These are phyloP conservation scores for Drosophila kohkoa DNA, from an alignment of 1,140 invertebrate species.

Conservation along the genomic window DNA sequence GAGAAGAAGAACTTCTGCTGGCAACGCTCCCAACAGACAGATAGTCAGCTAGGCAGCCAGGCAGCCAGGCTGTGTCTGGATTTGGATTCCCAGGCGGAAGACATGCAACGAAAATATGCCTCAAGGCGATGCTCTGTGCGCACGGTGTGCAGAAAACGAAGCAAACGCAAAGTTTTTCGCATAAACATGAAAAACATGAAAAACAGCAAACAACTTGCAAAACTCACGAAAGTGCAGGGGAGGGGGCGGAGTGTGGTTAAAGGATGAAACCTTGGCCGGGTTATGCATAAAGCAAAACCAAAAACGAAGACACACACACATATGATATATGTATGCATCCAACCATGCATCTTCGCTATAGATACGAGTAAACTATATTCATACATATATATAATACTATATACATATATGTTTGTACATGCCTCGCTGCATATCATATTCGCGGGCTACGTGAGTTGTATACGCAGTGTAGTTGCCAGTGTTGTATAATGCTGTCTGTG, in stretches of 20 bases:
- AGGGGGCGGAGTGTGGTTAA: neutral
- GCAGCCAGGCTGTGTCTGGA: too few relatives aligned
- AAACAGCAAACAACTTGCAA: conserved; percentile 63
- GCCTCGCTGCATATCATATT: conserved; percentile 24
- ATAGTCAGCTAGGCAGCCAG: conserved; percentile 6
- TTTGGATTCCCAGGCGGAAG: conserved; percentile 29
- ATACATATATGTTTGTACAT: neutral
- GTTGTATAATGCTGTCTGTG: conserved; percentile 51
- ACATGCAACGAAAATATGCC: conserved; percentile 66
- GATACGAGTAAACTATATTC: conserved; percentile 2
- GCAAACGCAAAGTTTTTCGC: conserved; percentile 61
- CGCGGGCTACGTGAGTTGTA: conserved; percentile 23
- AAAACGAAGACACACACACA: conserved; percentile 2
- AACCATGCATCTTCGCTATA: conserved; percentile 15
- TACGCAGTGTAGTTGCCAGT: conserved; percentile 12
- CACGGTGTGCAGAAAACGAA: conserved; percentile 1
- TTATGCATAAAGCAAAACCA: conserved; percentile 62
- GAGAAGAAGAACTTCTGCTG: conserved; percentile 40
- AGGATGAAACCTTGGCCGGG: conserved; percentile 61
- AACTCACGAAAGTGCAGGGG: conserved; percentile 38
- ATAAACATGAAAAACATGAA: conserved; percentile 74
- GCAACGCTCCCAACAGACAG: conserved; percentile 50
- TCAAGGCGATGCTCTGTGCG: conserved; percentile 56
- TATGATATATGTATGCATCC: conserved; percentile 65
- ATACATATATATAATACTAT: neutral